These are phyloP conservation scores for Danio albolineatus DNA, from an alignment of 2,797 vertebrate species.

Conservation along the genomic window DNA sequence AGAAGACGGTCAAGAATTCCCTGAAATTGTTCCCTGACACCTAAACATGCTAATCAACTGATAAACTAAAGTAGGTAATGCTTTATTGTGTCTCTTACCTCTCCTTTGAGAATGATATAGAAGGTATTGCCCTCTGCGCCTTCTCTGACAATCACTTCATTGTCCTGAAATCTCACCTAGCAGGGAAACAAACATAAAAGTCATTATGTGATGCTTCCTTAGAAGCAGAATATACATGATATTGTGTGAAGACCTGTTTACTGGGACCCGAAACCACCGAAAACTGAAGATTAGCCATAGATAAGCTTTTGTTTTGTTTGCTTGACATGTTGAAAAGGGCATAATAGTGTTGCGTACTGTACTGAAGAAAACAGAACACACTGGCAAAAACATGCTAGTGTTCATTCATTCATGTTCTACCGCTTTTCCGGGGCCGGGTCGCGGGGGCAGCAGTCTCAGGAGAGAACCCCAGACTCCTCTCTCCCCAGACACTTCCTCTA, in stretches of 20 bases:
- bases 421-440: too few relatives aligned
- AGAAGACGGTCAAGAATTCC: neutral
- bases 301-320: too few relatives aligned
- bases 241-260: neutral
- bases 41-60: too few relatives aligned
- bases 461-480: too few relatives aligned
- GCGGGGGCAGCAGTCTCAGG: too few relatives aligned
- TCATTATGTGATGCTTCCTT: neutral
- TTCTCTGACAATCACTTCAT: conserved; percentile 81
- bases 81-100: conserved; percentile 69
- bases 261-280: neutral
- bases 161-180: conserved; percentile 81
- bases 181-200: neutral
- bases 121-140: conserved; percentile 82
- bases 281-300: too few relatives aligned
- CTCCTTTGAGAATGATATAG: conserved; percentile 85
- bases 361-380: too few relatives aligned
- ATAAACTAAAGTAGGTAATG: neutral
- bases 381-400: too few relatives aligned
- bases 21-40: neutral
- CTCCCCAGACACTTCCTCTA: too few relatives aligned
- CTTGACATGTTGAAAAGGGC: too few relatives aligned
- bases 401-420: too few relatives aligned
- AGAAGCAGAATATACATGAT: neutral
- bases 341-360: too few relatives aligned